Base-by-base conservation (phyloP, 2,113 vertebrate species). In the Uropsilus gracilis region DNA sequence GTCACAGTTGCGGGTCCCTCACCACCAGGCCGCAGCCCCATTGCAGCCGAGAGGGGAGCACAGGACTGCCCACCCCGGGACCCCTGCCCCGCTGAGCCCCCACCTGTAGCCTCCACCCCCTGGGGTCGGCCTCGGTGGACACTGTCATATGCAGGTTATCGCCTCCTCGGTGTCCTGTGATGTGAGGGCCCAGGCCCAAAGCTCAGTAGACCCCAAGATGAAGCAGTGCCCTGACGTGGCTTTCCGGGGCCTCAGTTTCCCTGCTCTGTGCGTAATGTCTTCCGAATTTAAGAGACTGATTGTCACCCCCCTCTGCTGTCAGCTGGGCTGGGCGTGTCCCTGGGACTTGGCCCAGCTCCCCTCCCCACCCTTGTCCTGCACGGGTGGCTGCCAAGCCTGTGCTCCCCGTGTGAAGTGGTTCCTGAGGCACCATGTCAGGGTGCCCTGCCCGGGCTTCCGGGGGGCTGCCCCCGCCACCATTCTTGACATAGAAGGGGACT, bases 191-290 rank as follows among this genome's bases (percentile, higher is more conserved):
- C 14, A 30, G 48, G 81, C 18, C 34, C 0, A 22, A 18, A 17
- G 26, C 72, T 13, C 1, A 3, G 73, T 53, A 30, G 77, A 16
- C 68, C 69, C 10, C 2, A 14, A 6, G 7, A 22, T 24, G 10
- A 6, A 1, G 26, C 20, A 57, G n/a, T 0, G 3, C 18, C 59
- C 76, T 20, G 8, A n/a, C n/a, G n/a, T 4, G 12, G 0, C 37
- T 28, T 55, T 32, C 86, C 78, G 1, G 11, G 59, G 48, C 76
- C 90, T 46, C 32, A 0, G 59, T 53, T 30, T 59, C 46, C 20
- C 17, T 16, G 14, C 20, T 28, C 26, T 24, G 0, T 28, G 17
- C 63, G 9, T 30, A 3, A n/a, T 3, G 28, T 5, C 48, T 77
- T 73, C 14, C 10, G 17, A 11, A 8, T 44, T 42, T 22, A 16